Conservation (phyloP, 2,888 invertebrate species). For the Coelinius sp. region DNA sequence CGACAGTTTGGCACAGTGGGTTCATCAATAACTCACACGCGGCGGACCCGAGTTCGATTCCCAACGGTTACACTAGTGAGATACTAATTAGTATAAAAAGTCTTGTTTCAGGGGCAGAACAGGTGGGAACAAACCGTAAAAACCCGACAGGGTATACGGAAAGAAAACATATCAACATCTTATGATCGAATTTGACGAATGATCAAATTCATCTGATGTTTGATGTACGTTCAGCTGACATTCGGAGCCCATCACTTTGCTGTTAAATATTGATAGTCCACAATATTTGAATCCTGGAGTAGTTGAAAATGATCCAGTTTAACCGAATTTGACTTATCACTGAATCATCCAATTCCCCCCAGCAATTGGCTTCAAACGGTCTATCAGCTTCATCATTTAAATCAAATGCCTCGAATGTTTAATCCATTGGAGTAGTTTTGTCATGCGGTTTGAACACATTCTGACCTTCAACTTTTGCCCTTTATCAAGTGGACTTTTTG, state of each 20-base stretch:
- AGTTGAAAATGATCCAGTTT: background rate
- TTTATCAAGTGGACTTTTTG: background rate
- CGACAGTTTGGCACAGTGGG: no score
- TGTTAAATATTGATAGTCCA: background rate
- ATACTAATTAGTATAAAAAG: no score
- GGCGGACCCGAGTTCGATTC: no score
- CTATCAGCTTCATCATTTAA: background rate
- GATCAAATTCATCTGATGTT: no score
- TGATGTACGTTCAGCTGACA: background rate
- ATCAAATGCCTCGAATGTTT: background rate
- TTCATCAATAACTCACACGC: no score
- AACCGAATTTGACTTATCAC: background rate
- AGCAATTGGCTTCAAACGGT: background rate
- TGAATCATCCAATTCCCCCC: background rate
- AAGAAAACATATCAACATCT: no score
- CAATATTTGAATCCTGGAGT: background rate
- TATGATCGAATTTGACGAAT: no score
- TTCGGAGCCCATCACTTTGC: background rate
- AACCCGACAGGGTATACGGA: no score
- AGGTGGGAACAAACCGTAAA: no score
- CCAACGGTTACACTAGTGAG: no score
- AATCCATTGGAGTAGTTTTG: background rate
- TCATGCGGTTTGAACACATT: background rate
- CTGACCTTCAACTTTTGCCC: background rate
- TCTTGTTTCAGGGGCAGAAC: no score